These are phyloP conservation scores for Tenthredo notha DNA, from an alignment of 2,888 invertebrate genomes.

Conservation along the genomic window DNA sequence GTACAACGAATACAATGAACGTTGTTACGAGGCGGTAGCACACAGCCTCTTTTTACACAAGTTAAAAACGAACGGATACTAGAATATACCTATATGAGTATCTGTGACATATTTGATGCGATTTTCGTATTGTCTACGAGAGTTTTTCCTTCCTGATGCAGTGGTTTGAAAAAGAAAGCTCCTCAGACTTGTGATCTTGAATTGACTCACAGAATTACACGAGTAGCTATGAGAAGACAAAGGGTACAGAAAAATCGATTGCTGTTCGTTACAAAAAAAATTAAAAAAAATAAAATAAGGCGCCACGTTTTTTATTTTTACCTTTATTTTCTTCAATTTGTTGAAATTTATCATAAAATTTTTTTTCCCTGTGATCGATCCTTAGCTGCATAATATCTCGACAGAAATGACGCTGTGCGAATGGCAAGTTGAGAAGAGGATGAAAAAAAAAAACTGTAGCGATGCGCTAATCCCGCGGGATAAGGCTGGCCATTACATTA, in stretches of 20 bases:
- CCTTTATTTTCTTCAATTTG: neutral
- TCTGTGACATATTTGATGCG: neutral
- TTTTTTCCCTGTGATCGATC: conserved; percentile 46
- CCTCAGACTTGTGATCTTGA: neutral
- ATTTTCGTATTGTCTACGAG: conserved; percentile 14
- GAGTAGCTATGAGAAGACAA: neutral
- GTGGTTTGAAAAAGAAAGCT: neutral
- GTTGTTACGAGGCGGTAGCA: neutral
- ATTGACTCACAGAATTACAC: neutral
- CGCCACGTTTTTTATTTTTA: neutral
- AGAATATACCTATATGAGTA: neutral
- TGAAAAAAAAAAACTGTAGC: conserved; percentile 60
- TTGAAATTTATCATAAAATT: neutral
- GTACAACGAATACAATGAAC: neutral
- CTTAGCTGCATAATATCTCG: neutral
- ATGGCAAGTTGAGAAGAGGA: neutral
- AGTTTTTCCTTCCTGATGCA: neutral
- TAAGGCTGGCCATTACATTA: conserved; percentile 70
- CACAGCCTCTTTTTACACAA: neutral
- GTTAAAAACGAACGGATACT: neutral
- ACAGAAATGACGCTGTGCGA: neutral
- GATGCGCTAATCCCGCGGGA: conserved; percentile 69
- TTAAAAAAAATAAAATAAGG: too few relatives aligned
- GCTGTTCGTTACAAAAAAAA: neutral
- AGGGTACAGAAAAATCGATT: neutral